A percentile compares a stretch with the other conserved stretches of the same genome.
Conservation (phyloP, 2,888 invertebrate genomes). For the Disparrhopalites patrizii region DNA sequence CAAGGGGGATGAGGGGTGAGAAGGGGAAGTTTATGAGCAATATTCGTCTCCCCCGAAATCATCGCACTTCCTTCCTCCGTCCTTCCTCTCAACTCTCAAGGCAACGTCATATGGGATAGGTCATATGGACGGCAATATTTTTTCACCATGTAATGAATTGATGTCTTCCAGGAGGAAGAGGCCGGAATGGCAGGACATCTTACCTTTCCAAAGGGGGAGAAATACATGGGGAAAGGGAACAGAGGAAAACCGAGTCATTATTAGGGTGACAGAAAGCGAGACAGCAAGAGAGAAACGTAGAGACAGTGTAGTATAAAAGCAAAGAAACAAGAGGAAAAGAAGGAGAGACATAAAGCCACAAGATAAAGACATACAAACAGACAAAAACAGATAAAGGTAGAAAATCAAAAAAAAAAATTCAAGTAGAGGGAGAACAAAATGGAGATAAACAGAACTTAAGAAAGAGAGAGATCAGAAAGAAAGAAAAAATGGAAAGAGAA, state of each 20-base stretch:
- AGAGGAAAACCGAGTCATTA: too few relatives aligned
- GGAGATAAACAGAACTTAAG: background rate
- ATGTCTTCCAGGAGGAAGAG: conserved; percentile 20
- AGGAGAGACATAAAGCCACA: too few relatives aligned
- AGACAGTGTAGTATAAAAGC: background rate
- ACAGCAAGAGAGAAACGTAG: background rate
- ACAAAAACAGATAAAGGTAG: too few relatives aligned
- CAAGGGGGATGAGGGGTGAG: background rate
- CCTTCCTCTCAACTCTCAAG: too few relatives aligned
- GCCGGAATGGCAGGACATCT: conserved; percentile 7
- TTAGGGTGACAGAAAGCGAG: too few relatives aligned
- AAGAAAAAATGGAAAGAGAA: background rate
- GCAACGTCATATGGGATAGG: too few relatives aligned
- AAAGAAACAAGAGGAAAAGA: background rate
- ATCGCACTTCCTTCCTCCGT: conserved; percentile 15
- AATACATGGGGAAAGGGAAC: background rate
- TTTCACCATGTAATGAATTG: conserved; percentile 29
- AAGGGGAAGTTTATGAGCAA: conserved; percentile 23
- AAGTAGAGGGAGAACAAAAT: background rate
- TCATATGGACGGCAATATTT: too few relatives aligned
- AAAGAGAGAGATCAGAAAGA: background rate
- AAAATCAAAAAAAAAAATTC: background rate
- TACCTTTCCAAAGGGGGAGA: background rate
- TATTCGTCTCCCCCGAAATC: conserved; percentile 26
- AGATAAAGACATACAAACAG: too few relatives aligned